Percentiles rank a stretch among this genome's conserved stretches.
phyloP scores from a whole-genome alignment of 2,888 invertebrate species.

The Lypha dubia region DNA sequence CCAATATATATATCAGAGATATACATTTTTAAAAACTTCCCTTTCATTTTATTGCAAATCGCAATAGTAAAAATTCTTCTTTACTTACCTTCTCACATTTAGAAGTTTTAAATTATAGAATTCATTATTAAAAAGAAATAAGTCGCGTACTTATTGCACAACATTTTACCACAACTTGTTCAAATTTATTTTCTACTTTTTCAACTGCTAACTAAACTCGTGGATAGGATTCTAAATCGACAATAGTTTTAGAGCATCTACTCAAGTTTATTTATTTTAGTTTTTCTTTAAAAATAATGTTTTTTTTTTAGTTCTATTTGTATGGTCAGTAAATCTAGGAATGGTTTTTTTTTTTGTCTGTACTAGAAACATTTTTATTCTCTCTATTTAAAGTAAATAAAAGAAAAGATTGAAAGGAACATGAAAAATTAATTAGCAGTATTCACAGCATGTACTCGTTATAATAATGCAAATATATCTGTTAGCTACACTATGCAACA shows the following conservation, averaged over 20 bases:
- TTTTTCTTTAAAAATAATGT: conserved; percentile 33
- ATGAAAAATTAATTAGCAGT: not conserved
- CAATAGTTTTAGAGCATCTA: conserved; percentile 33
- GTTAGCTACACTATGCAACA: no score
- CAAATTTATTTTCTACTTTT: conserved; percentile 14
- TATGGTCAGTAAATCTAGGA: conserved; percentile 46
- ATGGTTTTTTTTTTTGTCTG: conserved; percentile 16
- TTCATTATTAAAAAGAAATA: not conserved
- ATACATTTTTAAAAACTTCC: not conserved
- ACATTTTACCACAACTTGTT: conserved; percentile 32
- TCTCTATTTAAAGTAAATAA: conserved; percentile 31
- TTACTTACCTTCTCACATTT: conserved; percentile 3
- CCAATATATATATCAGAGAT: not conserved
- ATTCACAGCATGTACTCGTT: conserved; percentile 11
- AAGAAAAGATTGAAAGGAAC: not conserved
- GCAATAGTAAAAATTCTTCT: not conserved
- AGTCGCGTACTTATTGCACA: not conserved
- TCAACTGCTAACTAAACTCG: not conserved
- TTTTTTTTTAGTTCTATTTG: conserved; percentile 43
- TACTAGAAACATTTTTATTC: not conserved
- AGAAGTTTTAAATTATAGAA: not conserved
- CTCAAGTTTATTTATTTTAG: conserved; percentile 41
- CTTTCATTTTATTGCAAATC: conserved; percentile 1
- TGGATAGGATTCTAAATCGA: not conserved
- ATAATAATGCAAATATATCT: no score